Percentiles rank a stretch among this genome's conserved stretches.
These are phyloP conservation scores for Sinelater perroti DNA, from an alignment of 2,888 invertebrate species.

Conservation along the genomic window DNA sequence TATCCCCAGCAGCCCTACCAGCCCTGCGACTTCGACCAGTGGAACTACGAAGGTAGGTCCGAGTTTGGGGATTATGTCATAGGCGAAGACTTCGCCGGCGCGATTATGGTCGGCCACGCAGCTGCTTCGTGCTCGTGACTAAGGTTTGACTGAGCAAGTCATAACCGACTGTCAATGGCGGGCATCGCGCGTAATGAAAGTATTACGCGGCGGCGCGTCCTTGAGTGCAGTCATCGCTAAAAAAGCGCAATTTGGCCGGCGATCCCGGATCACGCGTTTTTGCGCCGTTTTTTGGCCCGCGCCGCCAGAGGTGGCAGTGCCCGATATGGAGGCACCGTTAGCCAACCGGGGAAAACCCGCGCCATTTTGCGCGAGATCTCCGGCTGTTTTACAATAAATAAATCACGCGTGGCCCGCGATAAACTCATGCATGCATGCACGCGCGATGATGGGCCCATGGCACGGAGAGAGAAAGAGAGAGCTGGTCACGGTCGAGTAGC, in stretches of 20 bases:
- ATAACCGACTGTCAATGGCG: too few relatives aligned
- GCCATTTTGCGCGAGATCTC: too few relatives aligned
- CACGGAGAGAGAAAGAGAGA: too few relatives aligned
- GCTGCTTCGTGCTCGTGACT: too few relatives aligned
- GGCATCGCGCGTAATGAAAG: constrained; percentile 19
- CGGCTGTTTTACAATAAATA: too few relatives aligned
- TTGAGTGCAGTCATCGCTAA: constrained; percentile 15
- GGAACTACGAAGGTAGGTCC: constrained; percentile 88
- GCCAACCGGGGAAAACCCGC: constrained; percentile 8
- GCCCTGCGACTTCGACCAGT: constrained; percentile 73
- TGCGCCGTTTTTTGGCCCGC: background rate
- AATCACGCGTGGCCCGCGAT: too few relatives aligned
- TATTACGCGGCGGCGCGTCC: constrained; percentile 20
- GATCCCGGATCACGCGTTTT: background rate
- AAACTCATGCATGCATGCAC: too few relatives aligned
- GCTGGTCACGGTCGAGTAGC: too few relatives aligned
- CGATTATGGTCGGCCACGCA: too few relatives aligned
- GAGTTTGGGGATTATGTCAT: background rate
- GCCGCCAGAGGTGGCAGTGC: background rate
- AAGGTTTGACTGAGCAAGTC: too few relatives aligned
- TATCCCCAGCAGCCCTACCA: constrained; percentile 59
- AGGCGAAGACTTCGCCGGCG: background rate
- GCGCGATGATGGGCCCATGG: too few relatives aligned
- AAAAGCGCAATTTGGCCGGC: constrained; percentile 6
- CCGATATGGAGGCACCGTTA: constrained; percentile 12